Conservation (phyloP, 2,113 vertebrate genomes). For the Mirza zaza region DNA sequence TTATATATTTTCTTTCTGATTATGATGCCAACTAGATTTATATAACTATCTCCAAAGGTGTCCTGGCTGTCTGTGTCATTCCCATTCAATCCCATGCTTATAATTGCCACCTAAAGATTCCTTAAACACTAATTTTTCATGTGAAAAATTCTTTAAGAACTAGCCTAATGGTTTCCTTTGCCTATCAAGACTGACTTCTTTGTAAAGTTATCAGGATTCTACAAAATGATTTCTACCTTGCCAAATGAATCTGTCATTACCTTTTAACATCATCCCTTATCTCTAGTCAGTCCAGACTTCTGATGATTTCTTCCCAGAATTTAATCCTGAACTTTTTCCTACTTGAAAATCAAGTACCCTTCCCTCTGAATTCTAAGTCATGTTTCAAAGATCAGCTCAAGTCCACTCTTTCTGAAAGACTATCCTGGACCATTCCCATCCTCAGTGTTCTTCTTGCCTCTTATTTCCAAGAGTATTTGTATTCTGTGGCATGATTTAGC, state of each 20-base stretch:
- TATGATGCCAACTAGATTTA: background rate
- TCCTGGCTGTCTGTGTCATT: background rate
- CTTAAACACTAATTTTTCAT: background rate
- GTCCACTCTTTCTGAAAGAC: background rate
- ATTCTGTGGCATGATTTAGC: background rate
- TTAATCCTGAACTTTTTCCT: background rate
- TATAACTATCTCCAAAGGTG: slow-evolving; percentile 6
- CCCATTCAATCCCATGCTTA: background rate
- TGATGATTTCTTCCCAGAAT: slow-evolving; percentile 6
- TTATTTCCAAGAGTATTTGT: slow-evolving; percentile 23
- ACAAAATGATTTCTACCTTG: slow-evolving; percentile 29
- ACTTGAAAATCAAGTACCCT: background rate
- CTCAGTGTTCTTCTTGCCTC: background rate
- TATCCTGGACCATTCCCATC: background rate
- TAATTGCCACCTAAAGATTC: background rate
- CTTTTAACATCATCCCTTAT: background rate
- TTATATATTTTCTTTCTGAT: background rate
- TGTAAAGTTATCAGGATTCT: slow-evolving; percentile 23
- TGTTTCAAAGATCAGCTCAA: slow-evolving; percentile 29
- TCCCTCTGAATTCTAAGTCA: slow-evolving; percentile 1
- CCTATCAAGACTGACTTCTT: background rate
- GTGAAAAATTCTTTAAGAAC: background rate
- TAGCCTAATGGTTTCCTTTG: background rate
- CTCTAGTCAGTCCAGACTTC: background rate
- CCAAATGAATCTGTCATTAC: background rate